Evolutionary conservation across 1,140 invertebrate genomes (phyloP), one percentile per base, ranked within the genome.

Genomic region (Zaprionus vittiger): DNA sequence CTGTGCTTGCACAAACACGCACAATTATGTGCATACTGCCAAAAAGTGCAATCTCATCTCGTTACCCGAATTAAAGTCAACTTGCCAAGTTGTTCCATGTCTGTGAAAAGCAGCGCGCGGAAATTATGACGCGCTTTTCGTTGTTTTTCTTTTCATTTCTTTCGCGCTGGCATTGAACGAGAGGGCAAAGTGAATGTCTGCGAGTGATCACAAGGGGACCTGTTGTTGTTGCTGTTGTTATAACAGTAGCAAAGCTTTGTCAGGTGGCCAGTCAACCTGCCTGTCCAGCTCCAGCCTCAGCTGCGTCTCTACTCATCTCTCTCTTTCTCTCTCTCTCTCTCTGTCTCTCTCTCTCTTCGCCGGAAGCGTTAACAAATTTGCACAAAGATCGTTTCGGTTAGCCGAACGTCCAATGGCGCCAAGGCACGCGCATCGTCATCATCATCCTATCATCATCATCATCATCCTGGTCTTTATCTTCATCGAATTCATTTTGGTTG

Each of bases 351-450:
- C 38, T 14, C 38, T 14, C 38, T 57, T 61, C 73, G 83, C 83
- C 80, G 83, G 83, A 87, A 86, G 77, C 83, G 68, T 80, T 73
- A 75, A 83, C 83, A 86, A 77, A 83, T 86, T 80, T 80, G 80
- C 80, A 80, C 66, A 52, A 64, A 66, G 55, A 62, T 66, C 52
- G 73, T 63, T 69, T 57, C 54, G 41, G 22, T 66, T 52, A 22
- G 41, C 38, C 41, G 57, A 62, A 70, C 68, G 9, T 56, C 47
- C 20, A 87, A 87, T 83, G 77, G 77, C 80, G 84, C 73, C 78
- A 55, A 47, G 77, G 83, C 83, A 87, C 83, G 83, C 83, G 83
- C 83, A 87, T 80, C 83, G 78, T 86, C 77, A 84, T 68, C 80
- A 80, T 17, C 71, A 81, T 75, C 75, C 49, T n/a, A 74, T n/a